Evolutionary conservation across 2,888 invertebrate species (phyloP).

Genomic region (Pyrrhopygopsis socrates): DNA sequence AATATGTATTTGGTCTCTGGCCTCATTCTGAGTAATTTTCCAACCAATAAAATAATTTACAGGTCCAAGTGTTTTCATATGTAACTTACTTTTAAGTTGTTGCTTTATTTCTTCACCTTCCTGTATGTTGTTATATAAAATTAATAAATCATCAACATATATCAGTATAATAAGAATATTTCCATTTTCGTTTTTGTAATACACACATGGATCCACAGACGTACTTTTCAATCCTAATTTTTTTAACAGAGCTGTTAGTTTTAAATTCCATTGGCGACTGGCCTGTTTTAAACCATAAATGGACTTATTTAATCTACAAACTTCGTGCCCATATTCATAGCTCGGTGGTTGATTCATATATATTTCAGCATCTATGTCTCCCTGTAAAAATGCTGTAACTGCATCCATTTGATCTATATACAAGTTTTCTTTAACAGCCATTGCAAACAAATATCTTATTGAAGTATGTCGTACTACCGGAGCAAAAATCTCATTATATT

Average conservation of each 20-base stretch:
- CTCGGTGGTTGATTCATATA: conserved; percentile 73
- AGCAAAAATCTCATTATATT: conserved; percentile 74
- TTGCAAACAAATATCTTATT: conserved; percentile 62
- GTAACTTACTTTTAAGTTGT: conserved; percentile 49
- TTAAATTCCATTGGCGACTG: conserved; percentile 42
- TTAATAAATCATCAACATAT: conserved; percentile 67
- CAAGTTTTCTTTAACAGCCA: conserved; percentile 52
- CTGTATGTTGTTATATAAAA: neutral
- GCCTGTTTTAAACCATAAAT: conserved; percentile 76
- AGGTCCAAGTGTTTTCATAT: conserved; percentile 69
- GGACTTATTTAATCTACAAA: conserved; percentile 68
- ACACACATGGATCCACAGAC: conserved; percentile 61
- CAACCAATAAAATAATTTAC: conserved; percentile 17
- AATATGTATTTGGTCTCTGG: conserved; percentile 8
- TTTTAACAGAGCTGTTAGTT: too few species aligned
- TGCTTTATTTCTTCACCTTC: conserved; percentile 46
- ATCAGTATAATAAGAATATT: conserved; percentile 66
- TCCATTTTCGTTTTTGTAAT: conserved; percentile 23
- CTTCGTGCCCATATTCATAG: conserved; percentile 67
- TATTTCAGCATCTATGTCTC: conserved; percentile 73
- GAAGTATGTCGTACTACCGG: conserved; percentile 80
- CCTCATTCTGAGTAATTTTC: neutral
- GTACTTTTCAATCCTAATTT: conserved; percentile 54
- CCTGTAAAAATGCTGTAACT: conserved; percentile 75
- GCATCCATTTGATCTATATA: conserved; percentile 77